Percentiles rank a stretch among this genome's conserved stretches.
Conservation (phyloP, 2,113 vertebrate species). For the Scomber colias region DNA sequence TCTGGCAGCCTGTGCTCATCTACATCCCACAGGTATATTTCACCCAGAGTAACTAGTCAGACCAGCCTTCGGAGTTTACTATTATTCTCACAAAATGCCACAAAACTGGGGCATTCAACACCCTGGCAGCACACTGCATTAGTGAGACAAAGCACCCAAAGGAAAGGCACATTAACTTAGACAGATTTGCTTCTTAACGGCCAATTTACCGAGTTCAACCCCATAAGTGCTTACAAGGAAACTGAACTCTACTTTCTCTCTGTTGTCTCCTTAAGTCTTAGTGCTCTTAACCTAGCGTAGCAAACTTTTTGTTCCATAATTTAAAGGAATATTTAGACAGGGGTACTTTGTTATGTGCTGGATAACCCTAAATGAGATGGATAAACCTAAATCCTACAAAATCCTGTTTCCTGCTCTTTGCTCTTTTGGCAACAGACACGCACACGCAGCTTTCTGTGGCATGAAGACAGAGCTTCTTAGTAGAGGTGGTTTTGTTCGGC, state of each 20-base stretch:
- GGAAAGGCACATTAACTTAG: conserved; percentile 37
- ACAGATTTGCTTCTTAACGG: conserved; percentile 45
- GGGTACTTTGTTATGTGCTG: conserved; percentile 9
- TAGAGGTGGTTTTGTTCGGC: conserved; percentile 8
- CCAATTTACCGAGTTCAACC: conserved; percentile 30
- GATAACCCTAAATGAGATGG: conserved; percentile 24
- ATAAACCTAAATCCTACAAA: conserved; percentile 45
- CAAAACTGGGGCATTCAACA: conserved; percentile 36
- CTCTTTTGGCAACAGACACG: conserved; percentile 42
- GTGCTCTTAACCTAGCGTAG: neutral
- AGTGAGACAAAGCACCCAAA: conserved; percentile 38
- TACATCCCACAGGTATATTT: conserved; percentile 53
- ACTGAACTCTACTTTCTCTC: conserved; percentile 9
- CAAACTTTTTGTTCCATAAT: neutral
- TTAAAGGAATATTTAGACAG: neutral
- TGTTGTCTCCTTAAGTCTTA: neutral
- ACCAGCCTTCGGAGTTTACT: conserved; percentile 46
- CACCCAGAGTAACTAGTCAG: conserved; percentile 63
- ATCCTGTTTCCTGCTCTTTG: conserved; percentile 36
- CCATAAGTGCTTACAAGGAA: conserved; percentile 4
- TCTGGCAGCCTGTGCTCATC: conserved; percentile 24
- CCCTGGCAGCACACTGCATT: conserved; percentile 43
- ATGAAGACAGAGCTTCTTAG: conserved; percentile 36
- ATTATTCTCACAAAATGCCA: conserved; percentile 63
- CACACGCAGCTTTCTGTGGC: conserved; percentile 26